Evolutionary conservation across 2,113 vertebrate genomes (phyloP), one percentile per base, ranked within the genome.

Genomic region (Labrus mixtus): DNA sequence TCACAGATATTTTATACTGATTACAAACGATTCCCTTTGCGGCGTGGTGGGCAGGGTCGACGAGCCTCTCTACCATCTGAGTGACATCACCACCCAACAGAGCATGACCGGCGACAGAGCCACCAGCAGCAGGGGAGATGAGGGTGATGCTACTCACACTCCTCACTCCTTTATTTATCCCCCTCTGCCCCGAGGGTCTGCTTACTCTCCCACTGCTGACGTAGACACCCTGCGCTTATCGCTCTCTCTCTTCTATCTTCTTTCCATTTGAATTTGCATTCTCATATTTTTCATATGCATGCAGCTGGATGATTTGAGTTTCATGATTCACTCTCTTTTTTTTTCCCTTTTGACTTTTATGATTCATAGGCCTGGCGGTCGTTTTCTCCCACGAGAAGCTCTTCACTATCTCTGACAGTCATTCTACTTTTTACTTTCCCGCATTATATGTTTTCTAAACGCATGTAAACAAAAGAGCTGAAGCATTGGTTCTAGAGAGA

Each of bases 91-190:
- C 66, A 70, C 48, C 66, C 69, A 77, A 64, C 37, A 78, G 56
- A 75, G 75, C 81, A 65, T 82, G 84, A 81, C 87, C 78, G 73
- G 68, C 67, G 8, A 51, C 59, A 50, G 69, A 78, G 75, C 82
- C 84, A 78, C 78, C 59, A 82, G 77, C 75, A 76, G 79, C 56
- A 53, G 41, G 76, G 73, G 79, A 63, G 39, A 78, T 20, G 69
- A 81, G 73, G 75, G 83, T 89, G 86, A 78, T 80, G 76, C 87
- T 82, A 91, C 65, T 80, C 81, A 68, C 29, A 12, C 36, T 68
- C 65, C 75, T 70, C 56, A 12, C 57, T 86, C 43, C 83, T 90
- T 89, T 90, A 92, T 92, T 90, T 85, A 88, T 89, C 77, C 81
- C 54, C 11, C 69, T 39, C 67, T 10, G 10, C 81, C 88, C 74